These are phyloP conservation scores for Zonotrichia leucophrys DNA, from an alignment of 2,113 vertebrate species.

Conservation along the genomic window DNA sequence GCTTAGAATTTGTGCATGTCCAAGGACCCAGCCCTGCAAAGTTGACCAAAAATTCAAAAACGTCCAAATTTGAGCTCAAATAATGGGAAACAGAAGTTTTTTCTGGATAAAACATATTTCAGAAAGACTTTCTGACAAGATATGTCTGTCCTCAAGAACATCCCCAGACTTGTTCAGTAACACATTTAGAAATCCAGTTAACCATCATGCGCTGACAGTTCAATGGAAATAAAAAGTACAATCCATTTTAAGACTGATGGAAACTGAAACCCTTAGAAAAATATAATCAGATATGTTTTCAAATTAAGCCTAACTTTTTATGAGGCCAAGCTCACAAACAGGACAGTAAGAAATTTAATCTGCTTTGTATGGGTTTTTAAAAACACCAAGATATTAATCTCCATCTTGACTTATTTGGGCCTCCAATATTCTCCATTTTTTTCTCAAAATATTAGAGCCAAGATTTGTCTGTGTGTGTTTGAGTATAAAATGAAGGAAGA, in stretches of 20 bases:
- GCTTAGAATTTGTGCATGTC: not conserved
- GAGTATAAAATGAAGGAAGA: not conserved
- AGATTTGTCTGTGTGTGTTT: rapidly evolving
- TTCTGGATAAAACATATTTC: not conserved
- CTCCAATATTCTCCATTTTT: not conserved
- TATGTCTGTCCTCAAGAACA: not conserved
- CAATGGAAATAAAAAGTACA: not conserved
- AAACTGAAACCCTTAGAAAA: not conserved
- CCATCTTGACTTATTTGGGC: not conserved
- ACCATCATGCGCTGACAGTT: not conserved
- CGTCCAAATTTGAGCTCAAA: not conserved
- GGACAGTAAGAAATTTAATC: not conserved
- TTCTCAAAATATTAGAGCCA: not conserved
- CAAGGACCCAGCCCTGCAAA: not conserved
- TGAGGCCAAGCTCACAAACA: not conserved
- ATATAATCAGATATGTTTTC: not conserved
- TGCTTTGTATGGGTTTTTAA: not conserved
- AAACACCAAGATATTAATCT: not conserved
- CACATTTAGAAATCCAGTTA: not conserved
- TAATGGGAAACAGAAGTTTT: not conserved
- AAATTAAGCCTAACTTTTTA: not conserved
- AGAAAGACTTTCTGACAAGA: not conserved
- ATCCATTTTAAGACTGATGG: not conserved
- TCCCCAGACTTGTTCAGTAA: not conserved
- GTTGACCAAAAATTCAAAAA: rapidly evolving